Conservation (phyloP, 2,113 vertebrate species). For the Epinephelus moara region DNA sequence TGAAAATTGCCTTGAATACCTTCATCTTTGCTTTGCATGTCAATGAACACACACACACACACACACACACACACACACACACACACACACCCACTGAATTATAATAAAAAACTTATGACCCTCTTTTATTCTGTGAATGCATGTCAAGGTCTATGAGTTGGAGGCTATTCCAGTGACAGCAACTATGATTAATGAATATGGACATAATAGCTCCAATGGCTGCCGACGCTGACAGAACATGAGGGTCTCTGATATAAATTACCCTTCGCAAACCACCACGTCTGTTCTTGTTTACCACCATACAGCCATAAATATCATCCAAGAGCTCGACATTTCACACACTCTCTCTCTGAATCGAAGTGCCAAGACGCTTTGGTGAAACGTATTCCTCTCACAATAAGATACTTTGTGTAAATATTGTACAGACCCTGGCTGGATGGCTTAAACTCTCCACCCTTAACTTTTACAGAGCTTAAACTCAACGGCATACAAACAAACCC, state of each 20-base stretch:
- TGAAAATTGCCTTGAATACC: conserved; percentile 51
- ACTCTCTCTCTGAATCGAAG: conserved; percentile 7
- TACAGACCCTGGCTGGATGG: background rate
- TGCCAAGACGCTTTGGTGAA: conserved; percentile 38
- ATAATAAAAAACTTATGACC: conserved; percentile 38
- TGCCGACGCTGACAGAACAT: conserved; percentile 49
- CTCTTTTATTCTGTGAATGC: conserved; percentile 42
- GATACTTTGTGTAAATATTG: conserved; percentile 9
- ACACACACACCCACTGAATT: no score
- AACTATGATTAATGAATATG: conserved; percentile 70
- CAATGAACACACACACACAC: conserved; percentile 52
- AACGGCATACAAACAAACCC: conserved; percentile 23
- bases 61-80: conserved; percentile 5
- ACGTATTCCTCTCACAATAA: conserved; percentile 35
- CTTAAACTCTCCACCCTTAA: conserved; percentile 7
- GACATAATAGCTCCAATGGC: conserved; percentile 53
- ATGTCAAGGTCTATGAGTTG: conserved; percentile 49
- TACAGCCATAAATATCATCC: conserved; percentile 50
- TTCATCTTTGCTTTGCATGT: conserved; percentile 67
- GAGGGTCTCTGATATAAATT: conserved; percentile 62
- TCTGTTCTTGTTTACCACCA: conserved; percentile 55
- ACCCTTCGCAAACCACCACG: conserved; percentile 39
- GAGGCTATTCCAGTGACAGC: conserved; percentile 50
- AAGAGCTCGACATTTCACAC: conserved; percentile 40
- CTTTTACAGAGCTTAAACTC: background rate